phyloP scores from a whole-genome alignment of 1,140 invertebrate genomes.

The Luehdorfia chinensis region DNA sequence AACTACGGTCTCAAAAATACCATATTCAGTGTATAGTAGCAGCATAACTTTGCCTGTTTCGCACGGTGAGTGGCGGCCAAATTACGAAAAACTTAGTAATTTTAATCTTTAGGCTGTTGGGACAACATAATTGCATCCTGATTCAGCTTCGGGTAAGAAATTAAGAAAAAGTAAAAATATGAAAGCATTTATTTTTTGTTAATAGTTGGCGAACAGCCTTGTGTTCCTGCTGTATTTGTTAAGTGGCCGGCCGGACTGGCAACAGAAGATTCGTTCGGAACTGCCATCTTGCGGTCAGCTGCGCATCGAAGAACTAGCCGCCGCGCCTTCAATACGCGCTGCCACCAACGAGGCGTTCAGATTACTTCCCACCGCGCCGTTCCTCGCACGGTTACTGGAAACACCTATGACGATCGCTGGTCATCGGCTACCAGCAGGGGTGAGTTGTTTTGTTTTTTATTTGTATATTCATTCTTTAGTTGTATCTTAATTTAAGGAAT shows the following conservation, averaged over 20 bases:
- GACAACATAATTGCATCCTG: no score
- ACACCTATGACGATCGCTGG: constrained; percentile 86
- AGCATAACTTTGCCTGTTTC: no score
- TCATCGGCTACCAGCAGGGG: constrained; percentile 87
- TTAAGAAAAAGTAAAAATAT: no score
- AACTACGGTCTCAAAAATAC: no score
- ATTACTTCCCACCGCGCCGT: constrained; percentile 89
- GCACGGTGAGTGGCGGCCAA: no score
- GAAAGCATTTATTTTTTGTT: no score
- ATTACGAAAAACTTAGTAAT: no score
- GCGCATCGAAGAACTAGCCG: constrained; percentile 79
- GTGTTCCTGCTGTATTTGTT: constrained; percentile 88
- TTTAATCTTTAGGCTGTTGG: no score
- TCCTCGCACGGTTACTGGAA: constrained; percentile 88
- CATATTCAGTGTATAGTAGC: no score
- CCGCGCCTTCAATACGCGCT: constrained; percentile 87
- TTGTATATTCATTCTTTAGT: not conserved
- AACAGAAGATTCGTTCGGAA: constrained; percentile 87
- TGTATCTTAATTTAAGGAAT: no score
- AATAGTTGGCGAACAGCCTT: constrained; percentile 88
- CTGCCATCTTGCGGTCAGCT: constrained; percentile 79
- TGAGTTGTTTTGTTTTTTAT: constrained; percentile 63
- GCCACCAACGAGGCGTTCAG: constrained; percentile 92
- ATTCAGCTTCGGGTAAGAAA: no score
- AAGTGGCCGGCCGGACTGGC: constrained; percentile 82